Base-by-base conservation (phyloP, 2,113 vertebrate species). In the Aldabrachelys gigantea region DNA sequence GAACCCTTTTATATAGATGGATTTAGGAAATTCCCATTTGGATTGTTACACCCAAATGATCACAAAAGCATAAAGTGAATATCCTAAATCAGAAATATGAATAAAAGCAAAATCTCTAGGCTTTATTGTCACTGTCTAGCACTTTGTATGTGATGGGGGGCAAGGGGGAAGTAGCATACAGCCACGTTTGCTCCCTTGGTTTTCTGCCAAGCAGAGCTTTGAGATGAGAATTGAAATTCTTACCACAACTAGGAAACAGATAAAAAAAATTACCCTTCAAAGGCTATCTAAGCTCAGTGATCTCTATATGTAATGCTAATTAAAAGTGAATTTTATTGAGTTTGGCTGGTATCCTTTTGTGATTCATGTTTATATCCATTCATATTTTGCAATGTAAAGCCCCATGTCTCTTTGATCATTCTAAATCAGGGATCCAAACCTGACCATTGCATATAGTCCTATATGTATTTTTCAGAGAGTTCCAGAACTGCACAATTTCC, bases 11-110 rank as follows among this genome's bases (percentile, higher is more conserved):
- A 13, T 16, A 84, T 88, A 2, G 44, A 38, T 84, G 80, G 89
- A 75, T 25, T 59, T 89, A 89, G 84, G 93, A 89, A 65, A 96
- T 85, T 93, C 56, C 91, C 4, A 11, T 76, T 72, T 88, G 56
- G 89, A 56, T 90, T 87, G 5, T 90, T 95, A 76, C 76, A 80
- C 62, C 38, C 85, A 14, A 16, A 10, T 12, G 80, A 84, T 89
- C 57, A 82, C 82, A 84, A 13, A 93, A 57, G 14, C 88, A 14
- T 4, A 79, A 90, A 88, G 4, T 53, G 65, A 11, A 80, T 59
- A 27, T 22, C 17, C 76, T 95, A 72, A 88, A 49, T 84, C 65
- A 90, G 82, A 90, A 87, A 19, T 76, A 80, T 14, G n/a, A 94
- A 88, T 47, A 57, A 53, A 90, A 80, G 54, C 25, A 94, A n/a